Evolutionary conservation across 2,113 vertebrate genomes (phyloP), one percentile per base, ranked within the genome.

Genomic region (Microcebus tavaratra): DNA sequence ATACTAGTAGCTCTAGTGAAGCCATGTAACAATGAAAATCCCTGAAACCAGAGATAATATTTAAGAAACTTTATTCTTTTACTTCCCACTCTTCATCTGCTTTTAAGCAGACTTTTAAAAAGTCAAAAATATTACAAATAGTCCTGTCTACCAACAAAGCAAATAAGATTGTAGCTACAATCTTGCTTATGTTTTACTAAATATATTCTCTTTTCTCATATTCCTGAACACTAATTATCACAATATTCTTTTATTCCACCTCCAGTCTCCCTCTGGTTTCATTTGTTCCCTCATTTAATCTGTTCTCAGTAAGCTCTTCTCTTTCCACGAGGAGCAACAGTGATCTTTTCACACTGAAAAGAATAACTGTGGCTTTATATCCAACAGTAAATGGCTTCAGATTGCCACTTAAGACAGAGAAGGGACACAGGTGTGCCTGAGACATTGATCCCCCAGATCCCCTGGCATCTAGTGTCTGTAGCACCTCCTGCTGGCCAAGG

Each of bases 51-150:
- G 36, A 78, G 6, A 82, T 36, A 83, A 83, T 86, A 15, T 59
- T 59, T 59, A 87, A 92, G 42, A 85, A 90, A 65, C 10, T 78
- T 86, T 75, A 85, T 61, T 90, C 73, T 61, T 88, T 65, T 48
- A 59, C 27, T 72, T 92, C 53, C 45, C 27, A 94, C 31, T 94
- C 80, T 86, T 93, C 70, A 65, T 48, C 53, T 93, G 55, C 29
- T 96, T 95, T 94, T 89, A 70, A 84, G 88, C 11, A 73, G n/a
- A 80, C 55, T 96, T 79, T 48, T 48, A 39, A 27, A 93, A 93
- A 92, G 76, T 31, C 27, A 85, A 86, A 75, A 92, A 70, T 50
- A 50, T 59, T 63, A 73, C 36, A 93, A 96, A 88, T 82, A 81
- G 67, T 59, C 25, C 76, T 88, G 53, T 39, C 84, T 25, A 87